Percentiles rank a stretch among this genome's conserved stretches.
These are phyloP conservation scores for Peromyscus attwateri DNA, from an alignment of 2,797 vertebrate genomes.

Conservation along the genomic window DNA sequence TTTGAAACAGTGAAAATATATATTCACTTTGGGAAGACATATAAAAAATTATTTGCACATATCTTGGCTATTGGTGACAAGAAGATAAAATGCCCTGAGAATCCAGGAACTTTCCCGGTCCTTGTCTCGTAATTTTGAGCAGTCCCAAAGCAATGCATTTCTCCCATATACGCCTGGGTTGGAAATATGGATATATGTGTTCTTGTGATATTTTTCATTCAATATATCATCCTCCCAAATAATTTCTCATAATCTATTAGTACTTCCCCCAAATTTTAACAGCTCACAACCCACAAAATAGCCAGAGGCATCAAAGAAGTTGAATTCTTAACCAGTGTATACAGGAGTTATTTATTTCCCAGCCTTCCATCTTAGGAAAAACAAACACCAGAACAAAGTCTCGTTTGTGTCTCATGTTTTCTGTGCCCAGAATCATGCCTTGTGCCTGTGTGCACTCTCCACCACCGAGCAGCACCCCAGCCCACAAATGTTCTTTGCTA, in stretches of 20 bases:
- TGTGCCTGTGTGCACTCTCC: not conserved
- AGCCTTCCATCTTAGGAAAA: not conserved
- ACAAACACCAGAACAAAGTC: not conserved
- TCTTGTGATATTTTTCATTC: constrained; percentile 39
- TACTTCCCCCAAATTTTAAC: constrained; percentile 39
- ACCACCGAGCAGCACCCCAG: not conserved
- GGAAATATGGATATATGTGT: constrained; percentile 11
- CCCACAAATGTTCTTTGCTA: not conserved
- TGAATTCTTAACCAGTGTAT: not conserved
- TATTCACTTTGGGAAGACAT: constrained; percentile 56
- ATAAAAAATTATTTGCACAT: not conserved
- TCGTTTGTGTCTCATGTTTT: not conserved
- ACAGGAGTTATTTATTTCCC: not conserved
- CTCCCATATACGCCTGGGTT: constrained; percentile 27
- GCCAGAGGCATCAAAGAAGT: not conserved
- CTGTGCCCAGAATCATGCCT: not conserved
- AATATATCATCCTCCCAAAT: constrained; percentile 52
- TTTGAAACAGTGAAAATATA: constrained; percentile 68
- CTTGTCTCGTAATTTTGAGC: not conserved
- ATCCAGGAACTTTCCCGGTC: constrained; percentile 17
- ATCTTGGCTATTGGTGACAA: constrained; percentile 47
- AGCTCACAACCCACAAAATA: constrained; percentile 40
- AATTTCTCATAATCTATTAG: constrained; percentile 58
- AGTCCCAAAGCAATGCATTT: not conserved
- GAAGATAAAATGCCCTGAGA: constrained; percentile 54